Evolutionary conservation across 2,113 vertebrate genomes (phyloP).

Genomic region (Lagopus leucura): DNA sequence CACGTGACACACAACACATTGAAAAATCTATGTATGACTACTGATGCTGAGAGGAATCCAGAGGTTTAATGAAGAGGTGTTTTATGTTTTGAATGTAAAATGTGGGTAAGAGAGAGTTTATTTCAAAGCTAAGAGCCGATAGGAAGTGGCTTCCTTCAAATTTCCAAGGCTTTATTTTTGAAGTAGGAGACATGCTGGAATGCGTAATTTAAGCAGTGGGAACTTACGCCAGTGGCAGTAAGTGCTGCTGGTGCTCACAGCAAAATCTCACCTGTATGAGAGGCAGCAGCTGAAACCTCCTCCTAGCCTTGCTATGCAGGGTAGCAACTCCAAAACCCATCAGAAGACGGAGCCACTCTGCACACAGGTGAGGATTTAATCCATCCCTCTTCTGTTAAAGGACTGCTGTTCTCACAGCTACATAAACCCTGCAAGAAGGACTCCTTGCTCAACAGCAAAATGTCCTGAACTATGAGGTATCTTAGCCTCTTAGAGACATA

Average conservation of each 20-base stretch:
- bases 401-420: neutral
- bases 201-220: neutral
- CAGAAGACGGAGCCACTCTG: neutral
- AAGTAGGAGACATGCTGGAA: neutral
- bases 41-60: accelerated
- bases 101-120: neutral
- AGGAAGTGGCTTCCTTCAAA: neutral
- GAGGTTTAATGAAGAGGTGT: neutral
- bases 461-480: neutral
- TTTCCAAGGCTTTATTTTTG: neutral
- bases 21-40: neutral
- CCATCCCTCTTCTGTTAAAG: neutral
- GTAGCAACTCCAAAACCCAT: neutral
- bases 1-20: neutral
- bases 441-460: neutral
- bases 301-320: neutral
- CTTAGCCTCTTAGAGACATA: neutral
- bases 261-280: accelerated
- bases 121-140: neutral
- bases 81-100: neutral
- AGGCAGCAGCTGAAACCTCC: neutral
- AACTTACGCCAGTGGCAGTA: neutral
- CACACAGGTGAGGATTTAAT: neutral
- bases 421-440: neutral
- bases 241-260: neutral